Conservation (phyloP, 1,140 invertebrate genomes). For the Zaprionus camerounensis region DNA sequence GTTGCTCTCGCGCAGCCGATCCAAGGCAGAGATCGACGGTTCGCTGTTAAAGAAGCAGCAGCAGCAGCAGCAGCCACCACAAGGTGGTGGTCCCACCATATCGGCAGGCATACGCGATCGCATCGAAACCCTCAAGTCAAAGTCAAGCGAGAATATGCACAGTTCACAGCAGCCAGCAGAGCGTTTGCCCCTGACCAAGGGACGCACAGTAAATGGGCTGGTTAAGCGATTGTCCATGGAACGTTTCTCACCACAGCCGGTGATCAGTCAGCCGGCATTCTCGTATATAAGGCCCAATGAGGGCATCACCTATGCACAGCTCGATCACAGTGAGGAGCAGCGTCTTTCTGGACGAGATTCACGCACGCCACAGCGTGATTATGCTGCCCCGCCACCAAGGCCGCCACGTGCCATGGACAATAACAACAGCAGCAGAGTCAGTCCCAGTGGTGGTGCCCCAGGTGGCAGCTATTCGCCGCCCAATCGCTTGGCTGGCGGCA, state of each 20-base stretch:
- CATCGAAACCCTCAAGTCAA: conserved; percentile 84
- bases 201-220: conserved; percentile 87
- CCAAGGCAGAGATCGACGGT: conserved; percentile 68
- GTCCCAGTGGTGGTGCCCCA: not conserved
- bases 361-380: conserved; percentile 65
- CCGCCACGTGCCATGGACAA: conserved; percentile 54
- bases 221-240: conserved; percentile 88
- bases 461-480: conserved; percentile 56
- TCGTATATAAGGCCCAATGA: conserved; percentile 83
- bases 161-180: conserved; percentile 88
- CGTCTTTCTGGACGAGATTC: conserved; percentile 48
- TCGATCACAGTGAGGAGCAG: conserved; percentile 85
- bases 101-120: conserved; percentile 78
- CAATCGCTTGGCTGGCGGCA: conserved; percentile 46
- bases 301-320: conserved; percentile 90
- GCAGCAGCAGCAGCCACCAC: conserved; percentile 30
- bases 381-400: conserved; percentile 48
- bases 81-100: conserved; percentile 75
- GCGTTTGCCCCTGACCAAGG: conserved; percentile 87
- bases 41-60: conserved; percentile 68
- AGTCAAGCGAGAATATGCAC: conserved; percentile 87
- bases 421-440: conserved; percentile 7
- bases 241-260: conserved; percentile 87
- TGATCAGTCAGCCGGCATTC: conserved; percentile 84
- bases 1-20: conserved; percentile 67